phyloP scores from a whole-genome alignment of 2,797 vertebrate genomes.

The Emydoidea blandingii region DNA sequence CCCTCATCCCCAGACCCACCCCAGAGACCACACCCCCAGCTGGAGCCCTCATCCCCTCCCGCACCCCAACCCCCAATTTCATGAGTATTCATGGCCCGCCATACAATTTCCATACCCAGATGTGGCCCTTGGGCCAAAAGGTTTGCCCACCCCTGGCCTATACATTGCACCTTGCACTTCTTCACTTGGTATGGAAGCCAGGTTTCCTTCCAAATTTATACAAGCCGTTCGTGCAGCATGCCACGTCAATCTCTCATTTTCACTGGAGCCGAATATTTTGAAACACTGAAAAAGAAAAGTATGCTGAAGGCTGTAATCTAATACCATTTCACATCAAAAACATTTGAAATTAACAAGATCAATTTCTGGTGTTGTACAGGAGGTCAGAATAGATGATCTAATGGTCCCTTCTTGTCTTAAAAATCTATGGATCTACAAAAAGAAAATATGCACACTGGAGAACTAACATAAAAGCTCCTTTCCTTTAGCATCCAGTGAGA shows the following conservation, averaged over 20 bases:
- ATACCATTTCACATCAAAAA: accelerated
- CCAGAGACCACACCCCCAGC: too few relatives aligned
- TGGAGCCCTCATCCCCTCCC: too few relatives aligned
- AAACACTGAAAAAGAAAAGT: conserved; percentile 86
- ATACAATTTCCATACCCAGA: too few relatives aligned
- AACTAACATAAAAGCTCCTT: accelerated
- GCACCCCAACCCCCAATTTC: too few relatives aligned
- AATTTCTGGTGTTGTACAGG: not conserved
- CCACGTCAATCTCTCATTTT: conserved; percentile 84
- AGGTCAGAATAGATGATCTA: not conserved
- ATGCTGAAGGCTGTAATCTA: not conserved
- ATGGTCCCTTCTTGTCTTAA: not conserved
- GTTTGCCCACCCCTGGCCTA: too few relatives aligned
- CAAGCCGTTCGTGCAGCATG: conserved; percentile 85
- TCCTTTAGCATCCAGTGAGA: not conserved
- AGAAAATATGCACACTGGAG: not conserved
- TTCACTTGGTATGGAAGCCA: conserved; percentile 85
- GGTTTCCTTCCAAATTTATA: conserved; percentile 86
- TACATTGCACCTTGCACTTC: conserved; percentile 86
- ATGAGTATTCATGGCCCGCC: too few relatives aligned
- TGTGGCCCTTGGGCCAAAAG: too few relatives aligned
- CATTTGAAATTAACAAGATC: not conserved
- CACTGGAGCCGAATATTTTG: conserved; percentile 79
- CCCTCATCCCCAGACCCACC: too few relatives aligned
- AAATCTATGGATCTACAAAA: not conserved